phyloP scores from a whole-genome alignment of 2,888 invertebrate species.

The Leucophenga maculata region DNA sequence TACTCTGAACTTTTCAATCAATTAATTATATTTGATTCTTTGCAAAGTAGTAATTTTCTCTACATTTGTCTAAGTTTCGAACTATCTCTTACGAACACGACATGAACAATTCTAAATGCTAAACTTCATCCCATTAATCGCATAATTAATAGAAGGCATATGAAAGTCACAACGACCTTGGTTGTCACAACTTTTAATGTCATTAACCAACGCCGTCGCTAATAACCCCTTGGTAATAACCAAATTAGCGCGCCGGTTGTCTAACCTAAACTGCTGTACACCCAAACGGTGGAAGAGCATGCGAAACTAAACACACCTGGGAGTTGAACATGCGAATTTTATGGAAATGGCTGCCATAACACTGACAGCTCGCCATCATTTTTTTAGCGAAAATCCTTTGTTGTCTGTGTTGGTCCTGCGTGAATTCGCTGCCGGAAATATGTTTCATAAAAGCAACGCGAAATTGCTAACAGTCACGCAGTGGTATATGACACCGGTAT shows the following conservation, averaged over 20 bases:
- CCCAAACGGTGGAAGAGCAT: not conserved
- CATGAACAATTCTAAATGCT: not conserved
- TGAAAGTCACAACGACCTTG: constrained; percentile 40
- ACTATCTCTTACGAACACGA: too few species aligned
- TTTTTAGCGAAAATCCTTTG: constrained; percentile 50
- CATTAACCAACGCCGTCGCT: constrained; percentile 42
- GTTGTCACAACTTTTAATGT: constrained; percentile 17
- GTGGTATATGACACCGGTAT: constrained; percentile 35
- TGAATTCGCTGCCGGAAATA: constrained; percentile 22
- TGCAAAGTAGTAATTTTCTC: too few species aligned
- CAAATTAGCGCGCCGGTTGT: not conserved
- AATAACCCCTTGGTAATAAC: constrained; percentile 49
- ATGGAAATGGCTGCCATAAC: constrained; percentile 53
- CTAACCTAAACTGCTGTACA: constrained; percentile 26
- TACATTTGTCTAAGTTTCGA: too few species aligned
- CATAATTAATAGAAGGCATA: constrained; percentile 28
- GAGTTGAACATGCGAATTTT: constrained; percentile 56
- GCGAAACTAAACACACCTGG: constrained; percentile 37
- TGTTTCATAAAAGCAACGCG: constrained; percentile 25
- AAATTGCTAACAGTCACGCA: constrained; percentile 57
- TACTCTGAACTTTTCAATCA: too few species aligned
- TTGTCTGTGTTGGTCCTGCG: constrained; percentile 49
- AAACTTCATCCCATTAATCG: not conserved
- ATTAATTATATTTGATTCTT: too few species aligned
- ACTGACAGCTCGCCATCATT: constrained; percentile 44